Conservation (phyloP, 2,113 vertebrate species). For the Phodopus roborovskii region DNA sequence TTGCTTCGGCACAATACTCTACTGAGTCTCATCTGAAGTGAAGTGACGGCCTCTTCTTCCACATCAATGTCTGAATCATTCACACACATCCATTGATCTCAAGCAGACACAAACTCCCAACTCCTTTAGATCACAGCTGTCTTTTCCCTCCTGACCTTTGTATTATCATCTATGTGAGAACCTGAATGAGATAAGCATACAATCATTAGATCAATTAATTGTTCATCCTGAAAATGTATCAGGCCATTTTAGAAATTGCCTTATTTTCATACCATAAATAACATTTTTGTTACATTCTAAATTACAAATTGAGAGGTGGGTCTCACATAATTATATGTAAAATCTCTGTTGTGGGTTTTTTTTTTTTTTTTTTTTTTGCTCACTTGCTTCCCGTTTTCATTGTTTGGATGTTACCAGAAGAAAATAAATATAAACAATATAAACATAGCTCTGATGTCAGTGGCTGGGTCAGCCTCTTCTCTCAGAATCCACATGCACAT, state of each 20-base stretch:
- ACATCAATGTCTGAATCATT: rapidly evolving
- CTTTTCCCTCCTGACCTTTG: background rate
- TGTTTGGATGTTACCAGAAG: background rate
- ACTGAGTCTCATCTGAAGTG: background rate
- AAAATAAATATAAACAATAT: background rate
- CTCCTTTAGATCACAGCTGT: rapidly evolving
- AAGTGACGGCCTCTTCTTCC: too few species aligned
- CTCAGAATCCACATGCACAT: background rate
- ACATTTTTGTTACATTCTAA: background rate
- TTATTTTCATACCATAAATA: background rate
- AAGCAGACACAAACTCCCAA: background rate
- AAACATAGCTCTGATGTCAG: background rate
- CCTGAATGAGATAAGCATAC: background rate
- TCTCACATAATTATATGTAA: background rate
- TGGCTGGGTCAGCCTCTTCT: too few species aligned
- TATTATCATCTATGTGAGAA: background rate
- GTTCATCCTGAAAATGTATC: background rate
- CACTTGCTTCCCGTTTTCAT: background rate
- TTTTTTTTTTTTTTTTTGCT: too few species aligned
- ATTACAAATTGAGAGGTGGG: background rate
- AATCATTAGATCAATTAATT: background rate
- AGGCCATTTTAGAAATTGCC: background rate
- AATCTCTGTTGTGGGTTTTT: background rate
- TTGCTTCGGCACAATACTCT: background rate
- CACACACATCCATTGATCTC: background rate